Base-by-base conservation (phyloP, 2,888 invertebrate genomes). In the Sesia bembeciformis region DNA sequence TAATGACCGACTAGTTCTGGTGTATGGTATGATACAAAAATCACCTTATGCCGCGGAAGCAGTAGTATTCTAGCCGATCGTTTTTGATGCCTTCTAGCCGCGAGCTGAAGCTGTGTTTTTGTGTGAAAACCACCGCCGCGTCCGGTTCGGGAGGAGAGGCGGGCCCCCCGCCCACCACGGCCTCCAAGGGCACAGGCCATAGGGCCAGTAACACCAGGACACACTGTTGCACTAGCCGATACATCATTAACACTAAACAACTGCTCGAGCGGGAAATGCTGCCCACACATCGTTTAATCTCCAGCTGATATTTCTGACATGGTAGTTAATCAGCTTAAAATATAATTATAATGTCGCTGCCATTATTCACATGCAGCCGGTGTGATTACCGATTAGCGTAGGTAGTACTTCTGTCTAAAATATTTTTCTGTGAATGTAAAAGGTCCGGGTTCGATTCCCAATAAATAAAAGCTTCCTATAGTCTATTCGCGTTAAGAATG, bases 31-130 rank as follows among this genome's bases (percentile, higher is more conserved):
- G 39, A 49, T 7, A n/a, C 23, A 6, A 51, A 53, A 51, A 39
- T 53, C 55, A 96, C 76, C 94, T 91, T 59, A 96, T 91, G 3
- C 96, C 96, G 56, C 92, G 90, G 68, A 95, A 96, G 39, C 92
- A 91, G 62, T 94, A 94, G 69, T 93, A 92, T 60, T 91, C 91
- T 3, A 89, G 90, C 3, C 77, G 78, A 5, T 86, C 78, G 70
- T 94, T 92, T 62, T 92, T 90, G 55, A 88, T 76, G 8, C 95
- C 94, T 65, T 91, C 91, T 40, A 94, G 76, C 40, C 93, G 89
- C 0, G 93, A 92, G 63, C 92, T 91, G 50, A 89, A 90, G 49
- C 92, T 92, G 55, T 91, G 90, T 62, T 91, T 91, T 62, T 92
- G 91, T 0, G 93, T 89, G 69, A 93, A 93, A 0, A 94, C 91